Conservation (phyloP, 2,797 vertebrate genomes). For the Sebastiscus albofasciatus region DNA sequence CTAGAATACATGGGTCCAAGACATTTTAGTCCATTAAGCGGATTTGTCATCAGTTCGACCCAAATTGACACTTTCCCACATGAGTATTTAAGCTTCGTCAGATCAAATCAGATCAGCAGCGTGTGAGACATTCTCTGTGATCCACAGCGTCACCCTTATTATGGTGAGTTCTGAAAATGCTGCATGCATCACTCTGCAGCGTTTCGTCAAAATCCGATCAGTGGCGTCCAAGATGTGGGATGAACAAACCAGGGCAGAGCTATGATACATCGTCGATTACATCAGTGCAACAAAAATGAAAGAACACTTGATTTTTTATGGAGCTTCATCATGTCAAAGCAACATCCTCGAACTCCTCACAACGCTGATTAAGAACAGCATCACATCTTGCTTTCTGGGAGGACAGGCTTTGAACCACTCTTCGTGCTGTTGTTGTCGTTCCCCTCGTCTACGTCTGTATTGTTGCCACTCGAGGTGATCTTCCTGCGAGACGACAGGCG, state of each 20-base stretch:
- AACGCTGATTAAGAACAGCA: neutral
- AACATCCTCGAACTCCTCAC: neutral
- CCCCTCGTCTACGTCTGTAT: constrained; percentile 36
- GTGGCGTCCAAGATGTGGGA: neutral
- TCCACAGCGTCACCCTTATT: neutral
- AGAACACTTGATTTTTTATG: neutral
- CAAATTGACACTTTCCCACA: neutral
- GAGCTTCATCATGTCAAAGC: neutral
- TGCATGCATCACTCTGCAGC: neutral
- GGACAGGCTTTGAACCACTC: constrained; percentile 17
- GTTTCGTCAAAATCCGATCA: neutral
- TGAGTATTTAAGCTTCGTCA: neutral
- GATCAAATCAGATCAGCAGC: neutral
- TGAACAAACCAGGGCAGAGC: neutral
- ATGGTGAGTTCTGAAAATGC: neutral
- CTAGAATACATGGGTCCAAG: neutral
- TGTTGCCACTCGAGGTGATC: constrained; percentile 14
- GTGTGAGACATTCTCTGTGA: neutral
- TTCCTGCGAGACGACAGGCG: constrained; percentile 55
- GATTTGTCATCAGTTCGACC: neutral
- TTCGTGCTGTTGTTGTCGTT: constrained; percentile 10
- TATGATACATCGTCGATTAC: neutral
- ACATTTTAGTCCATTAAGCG: neutral
- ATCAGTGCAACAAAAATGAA: constrained; percentile 1
- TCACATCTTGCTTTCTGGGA: constrained; percentile 65